A percentile compares a stretch with the other conserved stretches of the same genome.
Conservation (phyloP, 2,888 invertebrate species). For the Rhynchonema sp. region DNA sequence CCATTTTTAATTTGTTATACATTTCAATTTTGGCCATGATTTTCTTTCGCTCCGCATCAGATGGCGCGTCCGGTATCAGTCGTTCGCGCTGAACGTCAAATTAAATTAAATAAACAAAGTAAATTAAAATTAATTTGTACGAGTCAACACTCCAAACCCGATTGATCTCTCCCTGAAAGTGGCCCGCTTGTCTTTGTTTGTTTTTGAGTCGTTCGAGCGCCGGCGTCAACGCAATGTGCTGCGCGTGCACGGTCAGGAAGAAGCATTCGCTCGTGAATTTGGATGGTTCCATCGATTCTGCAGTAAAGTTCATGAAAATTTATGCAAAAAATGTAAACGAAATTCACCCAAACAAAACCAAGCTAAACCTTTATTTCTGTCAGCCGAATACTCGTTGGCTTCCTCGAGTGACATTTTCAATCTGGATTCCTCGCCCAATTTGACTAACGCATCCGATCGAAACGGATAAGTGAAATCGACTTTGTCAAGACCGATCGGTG, state of each 20-base stretch:
- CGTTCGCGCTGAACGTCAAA: too few species aligned
- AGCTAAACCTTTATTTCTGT: too few species aligned
- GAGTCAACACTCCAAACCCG: too few species aligned
- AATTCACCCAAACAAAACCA: too few species aligned
- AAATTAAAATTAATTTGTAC: too few species aligned
- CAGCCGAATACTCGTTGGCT: slow-evolving; percentile 40
- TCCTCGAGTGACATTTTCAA: slow-evolving; percentile 63
- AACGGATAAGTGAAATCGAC: slow-evolving; percentile 71
- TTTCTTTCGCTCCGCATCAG: too few species aligned
- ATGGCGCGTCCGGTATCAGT: too few species aligned
- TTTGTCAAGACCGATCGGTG: slow-evolving; percentile 67
- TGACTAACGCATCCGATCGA: slow-evolving; percentile 41
- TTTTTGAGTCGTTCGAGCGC: slow-evolving; percentile 63
- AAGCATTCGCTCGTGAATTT: slow-evolving; percentile 93
- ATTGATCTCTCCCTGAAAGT: background rate
- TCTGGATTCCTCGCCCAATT: slow-evolving; percentile 43
- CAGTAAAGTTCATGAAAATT: too few species aligned
- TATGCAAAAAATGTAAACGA: too few species aligned
- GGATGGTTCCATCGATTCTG: slow-evolving; percentile 27
- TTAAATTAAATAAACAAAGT: too few species aligned
- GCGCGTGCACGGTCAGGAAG: slow-evolving; percentile 81
- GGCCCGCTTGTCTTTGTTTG: slow-evolving; percentile 16
- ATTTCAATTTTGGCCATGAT: too few species aligned
- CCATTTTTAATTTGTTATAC: too few species aligned
- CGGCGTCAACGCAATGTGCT: slow-evolving; percentile 73